Base-by-base conservation (phyloP, 2,113 vertebrate species). In the Ciconia maguari region DNA sequence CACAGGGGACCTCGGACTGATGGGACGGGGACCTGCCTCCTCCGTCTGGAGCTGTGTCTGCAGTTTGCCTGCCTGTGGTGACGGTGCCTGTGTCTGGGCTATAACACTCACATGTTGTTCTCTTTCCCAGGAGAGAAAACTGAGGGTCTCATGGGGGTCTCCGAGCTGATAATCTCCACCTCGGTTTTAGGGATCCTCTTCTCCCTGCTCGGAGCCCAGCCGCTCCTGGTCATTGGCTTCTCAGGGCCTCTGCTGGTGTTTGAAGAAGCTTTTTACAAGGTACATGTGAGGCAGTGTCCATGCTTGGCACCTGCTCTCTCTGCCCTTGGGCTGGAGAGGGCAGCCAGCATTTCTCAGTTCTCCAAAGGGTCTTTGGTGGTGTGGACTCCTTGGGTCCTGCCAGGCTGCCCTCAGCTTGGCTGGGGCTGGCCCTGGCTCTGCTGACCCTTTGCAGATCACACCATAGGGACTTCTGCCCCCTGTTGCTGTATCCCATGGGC, bases 261-360 rank as follows among this genome's bases (percentile, higher is more conserved):
- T 92, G 99, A 99, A 97, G 99, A 99, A 98, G 99, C 99, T 51
- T 99, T 99, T 97, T 99, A 99, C 96, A 99, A 99, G 99, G 99
- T 97, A 97, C 52, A 12, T 44, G 57, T 55, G 75, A 94, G 41
- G 44, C 72, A 78, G 60, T 98, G 87, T 97, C 80, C 26, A 2
- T 85, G 60, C 54, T 85, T 52, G 54, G 83, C 51, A 57, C 66
- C 49, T 48, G 20, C 48, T 89, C 2, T 2, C 65, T 87, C 55
- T 89, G 77, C 69, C 74, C 52, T 72, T 87, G 57, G 2, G 3
- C 68, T 88, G 55, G 46, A 90, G 49, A 80, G 64, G 22, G 46
- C 5, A 3, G 46, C 32, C 14, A 20, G 55, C 46, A n/a, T 92
- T 94, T 86, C 30, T 83, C 14, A 72, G 42, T 26, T 88, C 64